Evolutionary conservation across 2,113 vertebrate species (phyloP).

Genomic region (Clarias batrachus): DNA sequence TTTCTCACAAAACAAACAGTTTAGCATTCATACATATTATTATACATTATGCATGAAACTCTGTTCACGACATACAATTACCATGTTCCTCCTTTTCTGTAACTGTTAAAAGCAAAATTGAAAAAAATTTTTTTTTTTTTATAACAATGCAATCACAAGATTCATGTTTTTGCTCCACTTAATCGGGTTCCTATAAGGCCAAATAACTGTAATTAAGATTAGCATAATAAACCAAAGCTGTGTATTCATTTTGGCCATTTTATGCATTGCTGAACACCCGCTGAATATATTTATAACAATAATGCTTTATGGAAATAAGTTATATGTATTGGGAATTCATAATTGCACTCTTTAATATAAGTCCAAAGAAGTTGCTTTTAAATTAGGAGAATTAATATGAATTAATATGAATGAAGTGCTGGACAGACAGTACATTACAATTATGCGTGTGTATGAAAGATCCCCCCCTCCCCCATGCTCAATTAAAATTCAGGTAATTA

Average conservation of each 20-base stretch:
- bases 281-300: conserved; percentile 71
- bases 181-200: conserved; percentile 53
- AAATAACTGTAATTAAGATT: conserved; percentile 64
- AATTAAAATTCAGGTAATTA: conserved; percentile 85
- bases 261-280: conserved; percentile 74
- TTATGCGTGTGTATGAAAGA: conserved; percentile 74
- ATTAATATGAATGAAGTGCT: conserved; percentile 78
- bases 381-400: conserved; percentile 79
- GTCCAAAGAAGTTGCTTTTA: conserved; percentile 78
- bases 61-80: background rate
- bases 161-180: conserved; percentile 50
- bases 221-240: conserved; percentile 61
- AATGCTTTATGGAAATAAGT: conserved; percentile 80
- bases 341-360: conserved; percentile 79
- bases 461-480: conserved; percentile 58
- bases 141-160: conserved; percentile 33
- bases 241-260: conserved; percentile 63
- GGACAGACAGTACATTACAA: conserved; percentile 68
- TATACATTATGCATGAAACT: background rate
- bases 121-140: conserved; percentile 42
- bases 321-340: conserved; percentile 79
- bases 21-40: background rate
- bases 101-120: conserved; percentile 44
- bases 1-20: background rate
- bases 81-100: conserved; percentile 1